A percentile compares a stretch with the other conserved stretches of the same genome.
Evolutionary conservation across 2,113 vertebrate species (phyloP).

Genomic region (Ophthalmolycus amberensis): DNA sequence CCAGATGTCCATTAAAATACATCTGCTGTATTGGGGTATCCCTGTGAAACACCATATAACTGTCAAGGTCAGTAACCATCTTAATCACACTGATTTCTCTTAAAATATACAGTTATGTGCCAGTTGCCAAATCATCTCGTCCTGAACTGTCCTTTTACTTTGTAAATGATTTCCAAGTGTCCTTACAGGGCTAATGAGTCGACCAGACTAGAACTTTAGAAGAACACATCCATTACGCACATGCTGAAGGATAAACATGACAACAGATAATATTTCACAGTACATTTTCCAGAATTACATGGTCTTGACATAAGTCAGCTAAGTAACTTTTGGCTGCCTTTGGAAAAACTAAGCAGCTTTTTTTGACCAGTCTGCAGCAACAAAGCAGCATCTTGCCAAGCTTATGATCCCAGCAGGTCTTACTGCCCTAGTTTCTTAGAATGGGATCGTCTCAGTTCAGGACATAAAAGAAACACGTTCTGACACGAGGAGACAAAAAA

Average conservation of each 20-base stretch:
- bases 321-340: constrained; percentile 16
- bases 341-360: constrained; percentile 1
- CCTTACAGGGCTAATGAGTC: constrained; percentile 12
- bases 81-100: constrained; percentile 63
- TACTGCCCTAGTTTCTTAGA: constrained; percentile 1
- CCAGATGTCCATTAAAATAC: constrained; percentile 77
- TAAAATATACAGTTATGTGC: constrained; percentile 32
- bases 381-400: constrained; percentile 18
- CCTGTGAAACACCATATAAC: constrained; percentile 71
- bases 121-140: constrained; percentile 61
- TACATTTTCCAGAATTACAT: constrained; percentile 22
- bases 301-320: constrained; percentile 18
- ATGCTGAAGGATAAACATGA: constrained; percentile 48
- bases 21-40: constrained; percentile 65
- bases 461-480: constrained; percentile 24
- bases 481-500: constrained; percentile 28
- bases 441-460: constrained; percentile 12
- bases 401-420: neutral
- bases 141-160: constrained; percentile 49
- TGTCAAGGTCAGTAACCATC: constrained; percentile 71
- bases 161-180: constrained; percentile 61
- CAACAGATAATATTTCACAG: constrained; percentile 39
- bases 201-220: constrained; percentile 30
- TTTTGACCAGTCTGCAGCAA: constrained; percentile 18
- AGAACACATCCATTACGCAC: constrained; percentile 16